Percentiles rank a stretch among this genome's conserved stretches.
Conservation (phyloP, 2,888 invertebrate genomes). For the Troides aeacus region DNA sequence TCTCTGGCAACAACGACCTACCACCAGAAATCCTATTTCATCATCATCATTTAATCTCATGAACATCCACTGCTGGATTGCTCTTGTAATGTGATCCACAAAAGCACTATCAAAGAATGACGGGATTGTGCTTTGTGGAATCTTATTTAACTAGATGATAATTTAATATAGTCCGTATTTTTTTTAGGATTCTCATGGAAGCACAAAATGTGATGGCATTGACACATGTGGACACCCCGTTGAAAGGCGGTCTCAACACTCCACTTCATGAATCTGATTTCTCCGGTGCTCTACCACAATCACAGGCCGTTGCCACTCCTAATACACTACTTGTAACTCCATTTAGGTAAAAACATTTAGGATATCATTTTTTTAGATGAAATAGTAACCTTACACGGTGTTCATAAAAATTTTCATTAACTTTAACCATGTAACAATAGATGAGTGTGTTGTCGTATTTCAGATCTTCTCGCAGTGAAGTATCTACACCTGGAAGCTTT, state of each 20-base stretch:
- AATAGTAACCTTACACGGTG: too few species aligned
- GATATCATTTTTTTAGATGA: neutral
- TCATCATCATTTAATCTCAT: too few species aligned
- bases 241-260: constrained; percentile 97
- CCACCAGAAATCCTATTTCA: too few species aligned
- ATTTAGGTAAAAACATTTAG: constrained; percentile 76
- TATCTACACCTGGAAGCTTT: constrained; percentile 80
- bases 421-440: neutral
- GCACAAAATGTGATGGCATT: constrained; percentile 99
- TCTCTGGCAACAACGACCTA: too few species aligned
- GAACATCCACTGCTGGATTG: too few species aligned
- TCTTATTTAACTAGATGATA: too few species aligned
- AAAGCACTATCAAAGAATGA: too few species aligned
- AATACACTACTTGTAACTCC: constrained; percentile 95
- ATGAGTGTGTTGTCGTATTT: neutral
- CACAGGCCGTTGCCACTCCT: constrained; percentile 86
- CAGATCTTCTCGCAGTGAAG: constrained; percentile 84
- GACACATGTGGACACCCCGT: constrained; percentile 97
- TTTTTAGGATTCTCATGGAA: constrained; percentile 88
- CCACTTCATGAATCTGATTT: constrained; percentile 95
- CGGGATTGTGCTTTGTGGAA: too few species aligned
- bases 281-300: constrained; percentile 88
- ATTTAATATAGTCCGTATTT: neutral
- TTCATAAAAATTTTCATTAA: too few species aligned
- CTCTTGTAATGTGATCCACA: too few species aligned